phyloP scores from a whole-genome alignment of 2,797 vertebrate genomes.

The Ispidina picta region DNA sequence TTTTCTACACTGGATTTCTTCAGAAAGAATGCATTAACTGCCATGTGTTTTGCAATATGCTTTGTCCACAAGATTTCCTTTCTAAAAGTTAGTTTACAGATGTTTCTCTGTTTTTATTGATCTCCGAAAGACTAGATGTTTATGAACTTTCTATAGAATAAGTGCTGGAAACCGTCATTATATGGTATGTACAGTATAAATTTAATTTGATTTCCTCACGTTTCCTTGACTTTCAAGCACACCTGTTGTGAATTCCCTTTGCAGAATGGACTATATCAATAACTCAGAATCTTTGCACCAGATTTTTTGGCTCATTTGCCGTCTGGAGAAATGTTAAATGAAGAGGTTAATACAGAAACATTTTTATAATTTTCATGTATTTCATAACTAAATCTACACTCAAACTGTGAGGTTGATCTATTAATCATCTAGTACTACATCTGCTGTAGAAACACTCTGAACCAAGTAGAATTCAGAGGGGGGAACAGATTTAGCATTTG shows the following conservation, averaged over 20 bases:
- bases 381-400: slow-evolving; percentile 24
- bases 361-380: slow-evolving; percentile 36
- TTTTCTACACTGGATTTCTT: neutral
- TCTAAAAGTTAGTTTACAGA: neutral
- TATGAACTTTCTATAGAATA: neutral
- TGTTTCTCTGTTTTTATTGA: neutral
- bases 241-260: slow-evolving; percentile 37
- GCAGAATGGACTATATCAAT: slow-evolving; percentile 8
- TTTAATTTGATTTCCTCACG: neutral
- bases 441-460: slow-evolving; percentile 15
- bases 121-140: neutral
- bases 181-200: neutral
- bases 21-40: neutral
- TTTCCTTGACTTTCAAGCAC: slow-evolving; percentile 3
- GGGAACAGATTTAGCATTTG: neutral
- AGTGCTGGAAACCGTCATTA: neutral
- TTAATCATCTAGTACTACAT: slow-evolving; percentile 26
- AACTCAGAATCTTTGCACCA: slow-evolving; percentile 45
- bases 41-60: neutral
- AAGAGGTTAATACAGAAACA: slow-evolving; percentile 41
- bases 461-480: neutral
- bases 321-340: slow-evolving; percentile 60
- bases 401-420: neutral
- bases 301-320: slow-evolving; percentile 43
- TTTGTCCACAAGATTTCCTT: neutral